A percentile compares a stretch with the other conserved stretches of the same genome.
Evolutionary conservation across 2,797 vertebrate species (phyloP).

Genomic region (Cynodonichthys magdalenae): DNA sequence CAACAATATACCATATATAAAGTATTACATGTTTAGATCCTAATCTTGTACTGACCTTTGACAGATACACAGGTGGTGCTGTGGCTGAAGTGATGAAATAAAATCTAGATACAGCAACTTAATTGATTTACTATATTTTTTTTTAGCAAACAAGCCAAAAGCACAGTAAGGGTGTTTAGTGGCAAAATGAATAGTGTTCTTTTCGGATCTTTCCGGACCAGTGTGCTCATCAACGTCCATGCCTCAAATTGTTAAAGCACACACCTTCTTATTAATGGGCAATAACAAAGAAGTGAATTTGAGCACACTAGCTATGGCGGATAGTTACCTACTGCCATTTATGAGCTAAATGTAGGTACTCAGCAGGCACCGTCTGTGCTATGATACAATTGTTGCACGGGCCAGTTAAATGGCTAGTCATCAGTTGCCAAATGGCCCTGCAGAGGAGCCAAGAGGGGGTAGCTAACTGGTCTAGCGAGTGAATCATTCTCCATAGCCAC

Average conservation of each 20-base stretch:
- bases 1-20: too few relatives aligned
- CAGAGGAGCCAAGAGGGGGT: conserved; percentile 55
- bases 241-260: background rate
- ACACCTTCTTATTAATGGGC: conserved; percentile 37
- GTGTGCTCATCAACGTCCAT: conserved; percentile 10
- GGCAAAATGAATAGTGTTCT: background rate
- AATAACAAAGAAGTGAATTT: conserved; percentile 43
- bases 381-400: conserved; percentile 34
- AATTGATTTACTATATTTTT: too few relatives aligned
- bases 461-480: conserved; percentile 55
- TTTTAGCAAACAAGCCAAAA: too few relatives aligned
- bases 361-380: conserved; percentile 55
- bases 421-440: conserved; percentile 64
- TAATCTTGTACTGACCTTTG: too few relatives aligned
- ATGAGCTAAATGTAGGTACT: conserved; percentile 56
- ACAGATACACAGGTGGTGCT: too few relatives aligned
- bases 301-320: conserved; percentile 33
- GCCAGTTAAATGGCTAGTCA: conserved; percentile 55
- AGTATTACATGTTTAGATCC: too few relatives aligned
- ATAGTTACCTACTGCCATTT: conserved; percentile 49
- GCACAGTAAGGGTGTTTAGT: too few relatives aligned
- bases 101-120: too few relatives aligned
- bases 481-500: conserved; percentile 54
- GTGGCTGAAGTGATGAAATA: too few relatives aligned
- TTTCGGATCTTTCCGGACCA: conserved; percentile 13